These are phyloP conservation scores for Numida meleagris DNA, from an alignment of 2,113 vertebrate species.

Conservation along the genomic window DNA sequence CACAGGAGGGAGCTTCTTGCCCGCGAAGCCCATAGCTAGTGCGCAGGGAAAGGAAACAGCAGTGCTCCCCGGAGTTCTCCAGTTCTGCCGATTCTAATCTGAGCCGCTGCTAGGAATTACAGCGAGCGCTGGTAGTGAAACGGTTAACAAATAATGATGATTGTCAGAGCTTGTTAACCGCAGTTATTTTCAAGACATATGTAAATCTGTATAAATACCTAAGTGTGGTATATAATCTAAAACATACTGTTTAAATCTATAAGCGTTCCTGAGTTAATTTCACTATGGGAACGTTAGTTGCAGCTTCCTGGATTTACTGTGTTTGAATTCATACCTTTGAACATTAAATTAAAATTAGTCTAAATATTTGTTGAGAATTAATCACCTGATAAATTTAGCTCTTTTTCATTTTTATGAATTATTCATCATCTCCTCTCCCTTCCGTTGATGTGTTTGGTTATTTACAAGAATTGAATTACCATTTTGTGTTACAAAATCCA, in stretches of 20 bases:
- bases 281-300: conserved; percentile 46
- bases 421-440: conserved; percentile 64
- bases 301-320: conserved; percentile 66
- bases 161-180: conserved; percentile 68
- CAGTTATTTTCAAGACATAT: conserved; percentile 67
- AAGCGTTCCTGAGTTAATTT: conserved; percentile 65
- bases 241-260: conserved; percentile 64
- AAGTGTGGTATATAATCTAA: conserved; percentile 59
- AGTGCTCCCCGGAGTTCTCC: rapidly evolving
- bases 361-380: conserved; percentile 72
- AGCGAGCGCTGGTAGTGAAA: background rate
- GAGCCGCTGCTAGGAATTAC: background rate
- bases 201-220: conserved; percentile 67
- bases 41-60: background rate
- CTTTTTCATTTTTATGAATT: conserved; percentile 72
- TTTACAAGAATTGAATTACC: conserved; percentile 53
- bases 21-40: background rate
- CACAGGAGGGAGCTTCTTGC: conserved; percentile 59
- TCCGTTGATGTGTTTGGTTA: conserved; percentile 50
- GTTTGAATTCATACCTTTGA: conserved; percentile 67
- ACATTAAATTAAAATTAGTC: conserved; percentile 73
- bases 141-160: conserved; percentile 63
- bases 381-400: conserved; percentile 73
- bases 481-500: background rate
- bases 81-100: background rate